phyloP scores from a whole-genome alignment of 2,797 vertebrate genomes.

The Crax fasciolata region DNA sequence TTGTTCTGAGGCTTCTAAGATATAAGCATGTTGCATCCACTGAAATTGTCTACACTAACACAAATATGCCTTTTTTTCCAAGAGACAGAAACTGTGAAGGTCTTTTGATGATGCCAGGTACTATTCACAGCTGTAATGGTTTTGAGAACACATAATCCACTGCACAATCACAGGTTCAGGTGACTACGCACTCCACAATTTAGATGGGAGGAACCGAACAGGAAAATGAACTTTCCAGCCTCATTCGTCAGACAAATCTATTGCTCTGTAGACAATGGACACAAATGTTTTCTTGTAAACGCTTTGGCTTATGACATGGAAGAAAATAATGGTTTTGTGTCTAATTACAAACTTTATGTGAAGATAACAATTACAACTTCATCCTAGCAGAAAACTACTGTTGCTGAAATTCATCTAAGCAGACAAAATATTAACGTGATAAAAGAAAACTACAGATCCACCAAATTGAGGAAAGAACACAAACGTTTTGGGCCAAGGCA shows the following conservation, averaged over 20 bases:
- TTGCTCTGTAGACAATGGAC: background rate
- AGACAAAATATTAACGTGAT: background rate
- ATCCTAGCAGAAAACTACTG: background rate
- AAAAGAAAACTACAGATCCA: background rate
- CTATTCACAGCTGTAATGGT: background rate
- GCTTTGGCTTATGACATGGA: background rate
- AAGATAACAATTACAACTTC: background rate
- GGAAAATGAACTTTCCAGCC: conserved; percentile 21
- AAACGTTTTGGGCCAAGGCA: background rate
- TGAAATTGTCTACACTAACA: background rate
- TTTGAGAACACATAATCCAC: conserved; percentile 39
- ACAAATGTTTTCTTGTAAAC: background rate
- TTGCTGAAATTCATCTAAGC: background rate
- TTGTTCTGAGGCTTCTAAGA: background rate
- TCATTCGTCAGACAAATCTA: background rate
- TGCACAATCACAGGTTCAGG: conserved; percentile 19
- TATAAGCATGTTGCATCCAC: background rate
- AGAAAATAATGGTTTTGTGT: background rate
- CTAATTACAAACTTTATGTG: background rate
- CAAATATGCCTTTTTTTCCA: background rate
- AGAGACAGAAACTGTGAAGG: background rate
- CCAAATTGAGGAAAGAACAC: background rate
- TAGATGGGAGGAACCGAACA: background rate
- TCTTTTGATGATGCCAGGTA: background rate
- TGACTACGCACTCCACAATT: conserved; percentile 34